phyloP scores from a whole-genome alignment of 2,888 invertebrate genomes.

The Oxyscelio sp. region DNA sequence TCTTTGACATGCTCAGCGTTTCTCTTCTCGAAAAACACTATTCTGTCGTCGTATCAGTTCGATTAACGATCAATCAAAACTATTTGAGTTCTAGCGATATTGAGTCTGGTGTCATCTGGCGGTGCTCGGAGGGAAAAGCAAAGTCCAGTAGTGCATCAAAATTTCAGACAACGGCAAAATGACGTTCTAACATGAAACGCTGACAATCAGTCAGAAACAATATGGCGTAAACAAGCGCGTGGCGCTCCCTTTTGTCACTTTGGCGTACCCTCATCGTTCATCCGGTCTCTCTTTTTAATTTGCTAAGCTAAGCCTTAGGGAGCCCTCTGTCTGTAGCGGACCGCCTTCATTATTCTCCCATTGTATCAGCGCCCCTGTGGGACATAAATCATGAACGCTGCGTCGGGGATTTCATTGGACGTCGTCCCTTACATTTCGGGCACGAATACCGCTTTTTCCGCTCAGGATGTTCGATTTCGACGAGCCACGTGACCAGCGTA shows the following conservation, averaged over 20 bases:
- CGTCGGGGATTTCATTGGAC: slow-evolving; percentile 82
- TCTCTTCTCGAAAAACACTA: no score
- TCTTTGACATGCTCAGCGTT: no score
- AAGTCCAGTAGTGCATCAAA: neutral
- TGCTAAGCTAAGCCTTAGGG: slow-evolving; percentile 84
- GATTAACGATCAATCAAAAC: slow-evolving; percentile 50
- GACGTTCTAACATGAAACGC: neutral
- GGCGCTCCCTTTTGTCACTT: slow-evolving; percentile 37
- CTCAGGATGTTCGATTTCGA: slow-evolving; percentile 55
- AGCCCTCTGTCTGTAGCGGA: slow-evolving; percentile 80
- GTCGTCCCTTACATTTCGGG: slow-evolving; percentile 78
- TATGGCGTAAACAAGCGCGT: slow-evolving; percentile 51
- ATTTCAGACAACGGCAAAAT: neutral
- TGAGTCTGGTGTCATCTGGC: slow-evolving; percentile 41
- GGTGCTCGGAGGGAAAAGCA: neutral
- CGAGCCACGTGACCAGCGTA: slow-evolving; percentile 54
- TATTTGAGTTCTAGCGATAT: slow-evolving; percentile 26
- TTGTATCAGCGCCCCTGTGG: slow-evolving; percentile 85
- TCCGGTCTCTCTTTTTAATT: slow-evolving; percentile 83
- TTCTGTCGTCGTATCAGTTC: neutral
- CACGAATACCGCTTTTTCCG: slow-evolving; percentile 71
- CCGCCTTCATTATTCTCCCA: slow-evolving; percentile 88
- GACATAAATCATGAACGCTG: slow-evolving; percentile 84
- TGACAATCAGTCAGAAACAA: slow-evolving; percentile 64
- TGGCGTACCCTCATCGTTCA: slow-evolving; percentile 40